These are phyloP conservation scores for Parthenolecanium corni DNA, from an alignment of 2,888 invertebrate species.

Conservation along the genomic window DNA sequence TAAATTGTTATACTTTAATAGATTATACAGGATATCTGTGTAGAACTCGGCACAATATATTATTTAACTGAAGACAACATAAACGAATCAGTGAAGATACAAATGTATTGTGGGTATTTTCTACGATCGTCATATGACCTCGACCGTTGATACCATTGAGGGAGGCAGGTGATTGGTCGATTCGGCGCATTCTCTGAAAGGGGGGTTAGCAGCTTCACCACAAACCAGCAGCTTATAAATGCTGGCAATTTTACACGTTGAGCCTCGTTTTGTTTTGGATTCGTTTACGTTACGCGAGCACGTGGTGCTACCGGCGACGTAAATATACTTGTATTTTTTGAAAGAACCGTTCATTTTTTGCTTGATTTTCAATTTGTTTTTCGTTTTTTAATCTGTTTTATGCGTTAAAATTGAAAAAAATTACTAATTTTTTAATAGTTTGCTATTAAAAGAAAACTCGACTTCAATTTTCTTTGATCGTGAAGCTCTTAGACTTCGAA, in stretches of 20 bases:
- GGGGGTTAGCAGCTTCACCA: conserved; percentile 19
- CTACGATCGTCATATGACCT: conserved; percentile 9
- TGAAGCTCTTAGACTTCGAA: not conserved
- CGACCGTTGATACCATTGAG: conserved; percentile 20
- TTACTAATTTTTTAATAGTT: conserved; percentile 3
- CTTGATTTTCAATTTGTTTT: not conserved
- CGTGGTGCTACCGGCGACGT: conserved; percentile 31
- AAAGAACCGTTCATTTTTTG: conserved; percentile 26
- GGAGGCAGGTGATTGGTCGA: conserved; percentile 16
- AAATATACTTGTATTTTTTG: conserved; percentile 32
- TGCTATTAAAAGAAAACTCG: no score
- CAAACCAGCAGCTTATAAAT: conserved; percentile 15
- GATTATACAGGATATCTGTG: no score
- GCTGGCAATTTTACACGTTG: conserved; percentile 18
- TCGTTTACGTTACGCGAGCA: conserved; percentile 21
- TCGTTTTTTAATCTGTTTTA: not conserved
- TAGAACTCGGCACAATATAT: no score
- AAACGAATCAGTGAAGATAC: no score
- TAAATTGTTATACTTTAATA: no score
- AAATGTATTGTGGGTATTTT: no score
- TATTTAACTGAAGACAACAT: no score
- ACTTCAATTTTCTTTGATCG: no score
- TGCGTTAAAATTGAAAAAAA: not conserved
- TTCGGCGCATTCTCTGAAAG: conserved; percentile 19
- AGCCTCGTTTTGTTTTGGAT: conserved; percentile 21